Percentiles rank a stretch among this genome's conserved stretches.
These are phyloP conservation scores for Thumatha senex DNA, from an alignment of 2,888 invertebrate species.

Conservation along the genomic window DNA sequence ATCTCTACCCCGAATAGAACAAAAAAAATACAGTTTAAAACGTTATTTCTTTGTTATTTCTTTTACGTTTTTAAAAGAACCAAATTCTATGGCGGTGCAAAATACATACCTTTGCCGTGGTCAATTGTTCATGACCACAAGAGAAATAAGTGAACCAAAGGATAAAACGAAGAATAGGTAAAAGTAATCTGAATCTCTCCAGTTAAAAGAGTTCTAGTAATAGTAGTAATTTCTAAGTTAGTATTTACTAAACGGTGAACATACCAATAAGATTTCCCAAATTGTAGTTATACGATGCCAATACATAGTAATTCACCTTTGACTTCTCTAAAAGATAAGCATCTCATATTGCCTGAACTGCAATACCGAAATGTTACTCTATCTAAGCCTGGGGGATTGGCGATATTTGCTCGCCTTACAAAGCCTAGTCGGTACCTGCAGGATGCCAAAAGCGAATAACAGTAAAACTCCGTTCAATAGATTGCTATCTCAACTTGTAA, in stretches of 20 bases:
- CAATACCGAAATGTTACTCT: constrained; percentile 36
- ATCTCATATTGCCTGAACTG: constrained; percentile 36
- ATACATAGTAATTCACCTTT: constrained; percentile 10
- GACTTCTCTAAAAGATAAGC: constrained; percentile 29
- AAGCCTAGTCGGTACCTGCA: constrained; percentile 18
- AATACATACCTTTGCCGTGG: too few species aligned
- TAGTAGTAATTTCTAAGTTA: too few species aligned
- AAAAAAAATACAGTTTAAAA: too few species aligned
- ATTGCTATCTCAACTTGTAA: constrained; percentile 23
- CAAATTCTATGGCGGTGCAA: too few species aligned
- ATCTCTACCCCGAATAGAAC: too few species aligned
- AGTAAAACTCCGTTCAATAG: constrained; percentile 25
- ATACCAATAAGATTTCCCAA: background rate
- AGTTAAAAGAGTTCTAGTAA: background rate
- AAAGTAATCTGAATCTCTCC: too few species aligned
- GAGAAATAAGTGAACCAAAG: too few species aligned
- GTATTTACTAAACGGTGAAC: background rate
- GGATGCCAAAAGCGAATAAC: constrained; percentile 39
- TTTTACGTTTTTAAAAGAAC: too few species aligned
- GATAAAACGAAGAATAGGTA: too few species aligned
- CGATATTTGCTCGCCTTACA: constrained; percentile 33
- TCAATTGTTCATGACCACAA: too few species aligned
- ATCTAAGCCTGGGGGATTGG: constrained; percentile 38
- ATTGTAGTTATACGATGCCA: constrained; percentile 1
- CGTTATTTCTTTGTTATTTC: too few species aligned